Evolutionary conservation across 1,140 invertebrate species (phyloP).

Genomic region (Rhynchophorus ferrugineus): DNA sequence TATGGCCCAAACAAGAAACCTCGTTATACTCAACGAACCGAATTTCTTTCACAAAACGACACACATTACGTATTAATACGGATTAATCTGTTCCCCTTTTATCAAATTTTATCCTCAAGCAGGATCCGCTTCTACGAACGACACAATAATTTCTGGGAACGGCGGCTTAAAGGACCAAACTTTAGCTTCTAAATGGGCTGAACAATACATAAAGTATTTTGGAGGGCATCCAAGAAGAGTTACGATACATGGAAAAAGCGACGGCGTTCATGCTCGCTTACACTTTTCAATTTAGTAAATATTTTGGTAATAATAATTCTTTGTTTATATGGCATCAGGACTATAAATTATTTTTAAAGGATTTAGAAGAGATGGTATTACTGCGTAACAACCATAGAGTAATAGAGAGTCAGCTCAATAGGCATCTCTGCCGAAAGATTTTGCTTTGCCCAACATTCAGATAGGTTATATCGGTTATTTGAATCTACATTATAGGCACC

Average conservation of each 20-base stretch:
- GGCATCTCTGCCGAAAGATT: too few species aligned
- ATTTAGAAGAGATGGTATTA: too few species aligned
- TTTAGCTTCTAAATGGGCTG: neutral
- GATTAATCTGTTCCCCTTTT: neutral
- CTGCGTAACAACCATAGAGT: too few species aligned
- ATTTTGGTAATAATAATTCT: too few species aligned
- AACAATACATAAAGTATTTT: neutral
- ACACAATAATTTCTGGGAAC: neutral
- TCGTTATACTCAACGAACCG: neutral
- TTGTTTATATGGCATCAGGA: too few species aligned
- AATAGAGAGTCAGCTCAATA: too few species aligned
- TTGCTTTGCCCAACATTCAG: too few species aligned
- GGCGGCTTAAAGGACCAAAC: neutral
- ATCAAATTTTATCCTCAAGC: neutral
- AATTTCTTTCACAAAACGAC: neutral
- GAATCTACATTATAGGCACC: too few species aligned
- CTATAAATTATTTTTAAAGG: too few species aligned
- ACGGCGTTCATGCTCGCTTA: too few species aligned
- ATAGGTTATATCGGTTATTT: too few species aligned
- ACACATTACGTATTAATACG: neutral
- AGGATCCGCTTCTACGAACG: neutral
- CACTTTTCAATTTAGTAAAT: too few species aligned
- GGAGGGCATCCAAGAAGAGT: neutral
- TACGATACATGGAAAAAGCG: neutral
- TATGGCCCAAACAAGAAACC: neutral